These are phyloP conservation scores for Campopleginae sp. DNA, from an alignment of 2,888 invertebrate species.

Conservation along the genomic window DNA sequence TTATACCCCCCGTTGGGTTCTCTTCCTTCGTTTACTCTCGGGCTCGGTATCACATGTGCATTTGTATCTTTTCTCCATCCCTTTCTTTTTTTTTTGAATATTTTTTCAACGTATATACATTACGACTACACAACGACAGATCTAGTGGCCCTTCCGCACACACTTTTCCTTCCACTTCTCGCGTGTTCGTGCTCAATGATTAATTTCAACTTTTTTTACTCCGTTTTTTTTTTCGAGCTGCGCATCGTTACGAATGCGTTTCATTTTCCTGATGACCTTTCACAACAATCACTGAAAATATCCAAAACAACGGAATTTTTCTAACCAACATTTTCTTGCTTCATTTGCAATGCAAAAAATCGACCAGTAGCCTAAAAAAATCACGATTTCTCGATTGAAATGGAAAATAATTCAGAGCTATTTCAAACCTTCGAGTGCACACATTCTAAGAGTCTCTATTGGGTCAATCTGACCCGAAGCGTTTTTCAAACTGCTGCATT, in stretches of 20 bases:
- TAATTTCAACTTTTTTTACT: constrained; percentile 11
- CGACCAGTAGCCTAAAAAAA: no score
- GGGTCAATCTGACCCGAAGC: no score
- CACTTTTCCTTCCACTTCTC: constrained; percentile 30
- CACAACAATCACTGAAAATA: background rate
- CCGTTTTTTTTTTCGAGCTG: background rate
- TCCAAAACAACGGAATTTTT: background rate
- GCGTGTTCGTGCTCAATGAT: constrained; percentile 20
- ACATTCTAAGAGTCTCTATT: no score
- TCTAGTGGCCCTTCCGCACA: constrained; percentile 59
- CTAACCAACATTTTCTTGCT: background rate
- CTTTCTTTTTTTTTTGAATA: constrained; percentile 49
- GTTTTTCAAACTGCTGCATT: no score
- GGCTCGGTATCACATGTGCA: constrained; percentile 72
- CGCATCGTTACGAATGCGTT: background rate
- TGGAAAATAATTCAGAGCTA: no score
- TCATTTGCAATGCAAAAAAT: no score
- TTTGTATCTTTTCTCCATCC: constrained; percentile 49
- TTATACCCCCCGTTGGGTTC: constrained; percentile 75
- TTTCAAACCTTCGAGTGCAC: no score
- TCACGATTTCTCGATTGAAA: no score
- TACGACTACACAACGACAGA: constrained; percentile 69
- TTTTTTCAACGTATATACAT: constrained; percentile 60
- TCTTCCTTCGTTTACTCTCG: constrained; percentile 73
- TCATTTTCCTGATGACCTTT: background rate